Percentiles rank a stretch among this genome's conserved stretches.
These are phyloP conservation scores for Andrena trimmerana DNA, from an alignment of 2,888 invertebrate genomes.

Conservation along the genomic window DNA sequence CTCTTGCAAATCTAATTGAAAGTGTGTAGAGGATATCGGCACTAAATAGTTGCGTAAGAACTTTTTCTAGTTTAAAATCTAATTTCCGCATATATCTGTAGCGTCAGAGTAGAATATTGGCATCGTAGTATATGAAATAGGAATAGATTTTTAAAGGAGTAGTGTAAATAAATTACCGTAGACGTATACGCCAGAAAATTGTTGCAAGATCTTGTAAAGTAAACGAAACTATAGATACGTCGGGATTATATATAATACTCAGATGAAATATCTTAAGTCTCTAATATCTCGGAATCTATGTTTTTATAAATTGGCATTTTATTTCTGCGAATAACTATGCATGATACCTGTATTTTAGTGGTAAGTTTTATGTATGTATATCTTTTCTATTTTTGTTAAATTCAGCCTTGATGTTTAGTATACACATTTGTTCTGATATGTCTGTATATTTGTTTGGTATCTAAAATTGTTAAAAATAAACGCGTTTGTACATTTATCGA, in stretches of 20 bases:
- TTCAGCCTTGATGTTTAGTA: slow-evolving; percentile 47
- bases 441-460: slow-evolving; percentile 60
- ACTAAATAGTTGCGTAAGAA: not conserved
- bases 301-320: slow-evolving; percentile 39
- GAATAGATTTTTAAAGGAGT: slow-evolving; percentile 10
- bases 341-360: slow-evolving; percentile 60
- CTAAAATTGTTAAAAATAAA: slow-evolving; percentile 35
- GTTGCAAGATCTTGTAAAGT: slow-evolving; percentile 33
- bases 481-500: slow-evolving; percentile 68
- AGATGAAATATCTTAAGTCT: slow-evolving; percentile 39
- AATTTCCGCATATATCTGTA: slow-evolving; percentile 7
- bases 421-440: slow-evolving; percentile 34
- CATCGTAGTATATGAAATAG: slow-evolving; percentile 38
- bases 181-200: not conserved
- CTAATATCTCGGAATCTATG: slow-evolving; percentile 30
- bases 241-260: slow-evolving; percentile 56
- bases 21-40: not conserved
- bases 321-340: slow-evolving; percentile 53
- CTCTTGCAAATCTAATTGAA: slow-evolving; percentile 3
- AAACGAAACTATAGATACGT: slow-evolving; percentile 15
- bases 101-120: not conserved
- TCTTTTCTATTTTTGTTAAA: slow-evolving; percentile 60
- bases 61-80: slow-evolving; percentile 11
- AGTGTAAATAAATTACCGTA: slow-evolving; percentile 56
- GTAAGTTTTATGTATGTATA: slow-evolving; percentile 50